Percentiles rank a stretch among this genome's conserved stretches.
phyloP scores from a whole-genome alignment of 2,888 invertebrate genomes.

The Acanthosoma haemorrhoidale region DNA sequence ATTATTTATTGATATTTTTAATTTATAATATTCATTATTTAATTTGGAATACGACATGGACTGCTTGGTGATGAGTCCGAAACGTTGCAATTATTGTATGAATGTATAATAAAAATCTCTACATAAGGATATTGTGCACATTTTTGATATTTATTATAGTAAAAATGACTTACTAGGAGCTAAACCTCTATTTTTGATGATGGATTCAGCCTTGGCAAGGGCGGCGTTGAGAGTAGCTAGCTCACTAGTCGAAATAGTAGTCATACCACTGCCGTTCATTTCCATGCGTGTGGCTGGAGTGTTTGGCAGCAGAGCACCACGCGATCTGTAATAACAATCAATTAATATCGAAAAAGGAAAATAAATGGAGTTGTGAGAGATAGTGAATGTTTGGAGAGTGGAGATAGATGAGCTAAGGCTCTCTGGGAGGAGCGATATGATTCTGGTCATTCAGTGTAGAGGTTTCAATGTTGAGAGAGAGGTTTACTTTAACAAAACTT shows the following conservation, averaged over 20 bases:
- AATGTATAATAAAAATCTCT: too few species aligned
- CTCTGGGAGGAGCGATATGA: too few species aligned
- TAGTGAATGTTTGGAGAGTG: too few species aligned
- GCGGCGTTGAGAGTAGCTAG: slow-evolving; percentile 62
- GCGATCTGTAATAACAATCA: background rate
- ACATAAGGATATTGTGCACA: background rate
- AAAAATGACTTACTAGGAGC: slow-evolving; percentile 4
- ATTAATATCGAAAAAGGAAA: too few species aligned
- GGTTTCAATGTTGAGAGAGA: too few species aligned
- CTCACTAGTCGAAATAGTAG: slow-evolving; percentile 37
- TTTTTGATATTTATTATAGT: background rate
- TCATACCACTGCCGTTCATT: slow-evolving; percentile 29
- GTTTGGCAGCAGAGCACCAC: slow-evolving; percentile 31
- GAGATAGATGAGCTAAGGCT: too few species aligned
- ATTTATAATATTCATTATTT: background rate
- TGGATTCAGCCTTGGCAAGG: slow-evolving; percentile 69
- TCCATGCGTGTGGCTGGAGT: slow-evolving; percentile 44
- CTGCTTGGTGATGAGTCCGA: background rate
- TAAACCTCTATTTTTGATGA: slow-evolving; percentile 60
- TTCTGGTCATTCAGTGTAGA: too few species aligned
- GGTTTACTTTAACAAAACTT: too few species aligned
- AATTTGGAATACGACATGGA: background rate
- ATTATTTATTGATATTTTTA: background rate
- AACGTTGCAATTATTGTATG: too few species aligned
- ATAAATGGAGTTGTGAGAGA: too few species aligned